Evolutionary conservation across 1,140 invertebrate genomes (phyloP).

Genomic region (Lethrus apterus): DNA sequence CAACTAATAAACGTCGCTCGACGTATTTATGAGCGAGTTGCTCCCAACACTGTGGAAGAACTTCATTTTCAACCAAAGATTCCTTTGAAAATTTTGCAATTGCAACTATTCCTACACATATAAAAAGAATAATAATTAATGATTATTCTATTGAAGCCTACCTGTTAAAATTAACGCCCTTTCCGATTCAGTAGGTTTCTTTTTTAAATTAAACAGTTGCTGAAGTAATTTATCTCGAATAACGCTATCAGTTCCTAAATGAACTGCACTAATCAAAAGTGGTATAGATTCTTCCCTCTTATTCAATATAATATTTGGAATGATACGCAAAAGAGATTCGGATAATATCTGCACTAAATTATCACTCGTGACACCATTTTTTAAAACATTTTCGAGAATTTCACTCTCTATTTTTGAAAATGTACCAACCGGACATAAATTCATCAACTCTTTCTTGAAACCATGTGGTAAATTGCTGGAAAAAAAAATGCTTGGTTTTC

Average conservation of each 20-base stretch:
- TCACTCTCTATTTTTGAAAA: slow-evolving; percentile 31
- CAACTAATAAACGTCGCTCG: slow-evolving; percentile 62
- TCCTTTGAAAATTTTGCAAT: slow-evolving; percentile 52
- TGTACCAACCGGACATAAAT: slow-evolving; percentile 41
- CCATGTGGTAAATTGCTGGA: slow-evolving; percentile 26
- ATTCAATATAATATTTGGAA: slow-evolving; percentile 62
- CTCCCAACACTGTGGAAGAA: slow-evolving; percentile 73
- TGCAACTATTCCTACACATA: slow-evolving; percentile 48
- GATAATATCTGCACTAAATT: slow-evolving; percentile 43
- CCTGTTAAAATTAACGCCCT: slow-evolving; percentile 60
- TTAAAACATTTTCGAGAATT: slow-evolving; percentile 41
- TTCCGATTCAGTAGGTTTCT: slow-evolving; percentile 64
- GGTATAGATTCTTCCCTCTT: slow-evolving; percentile 70
- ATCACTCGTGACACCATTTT: slow-evolving; percentile 39
- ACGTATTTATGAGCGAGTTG: slow-evolving; percentile 66
- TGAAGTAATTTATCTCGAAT: slow-evolving; percentile 62
- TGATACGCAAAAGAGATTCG: slow-evolving; percentile 51
- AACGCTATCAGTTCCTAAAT: slow-evolving; percentile 51
- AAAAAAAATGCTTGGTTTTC: slow-evolving; percentile 1
- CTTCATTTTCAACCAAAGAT: slow-evolving; percentile 55
- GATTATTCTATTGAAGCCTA: slow-evolving; percentile 24
- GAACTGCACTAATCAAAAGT: slow-evolving; percentile 57
- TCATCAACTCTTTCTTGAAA: slow-evolving; percentile 45
- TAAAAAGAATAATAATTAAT: slow-evolving; percentile 10
- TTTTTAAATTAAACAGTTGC: slow-evolving; percentile 68